Conservation (phyloP, 2,113 vertebrate species). For the Burhinus bistriatus region DNA sequence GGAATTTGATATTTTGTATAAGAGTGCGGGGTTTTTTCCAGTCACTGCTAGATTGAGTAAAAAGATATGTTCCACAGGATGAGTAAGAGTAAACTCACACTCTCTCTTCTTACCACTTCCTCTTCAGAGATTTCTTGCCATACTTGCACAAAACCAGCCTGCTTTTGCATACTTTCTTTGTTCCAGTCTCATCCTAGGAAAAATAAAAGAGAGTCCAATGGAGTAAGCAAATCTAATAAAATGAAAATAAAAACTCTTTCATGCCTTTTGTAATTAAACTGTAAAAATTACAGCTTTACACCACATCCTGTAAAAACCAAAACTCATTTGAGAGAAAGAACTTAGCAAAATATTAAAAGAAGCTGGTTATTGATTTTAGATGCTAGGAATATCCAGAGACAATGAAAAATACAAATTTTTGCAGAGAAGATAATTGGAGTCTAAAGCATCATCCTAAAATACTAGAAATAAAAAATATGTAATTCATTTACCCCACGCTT, state of each 20-base stretch:
- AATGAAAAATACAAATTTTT: background rate
- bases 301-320: background rate
- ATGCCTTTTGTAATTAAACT: background rate
- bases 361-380: background rate
- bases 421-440: background rate
- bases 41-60: background rate
- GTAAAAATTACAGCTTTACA: background rate
- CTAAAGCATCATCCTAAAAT: background rate
- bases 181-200: background rate
- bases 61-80: background rate
- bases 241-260: background rate
- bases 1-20: background rate
- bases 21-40: background rate
- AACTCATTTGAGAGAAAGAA: background rate
- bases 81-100: background rate
- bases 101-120: background rate
- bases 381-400: background rate
- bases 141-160: background rate
- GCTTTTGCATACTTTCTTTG: background rate
- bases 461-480: background rate
- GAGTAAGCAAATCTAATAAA: background rate
- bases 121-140: background rate
- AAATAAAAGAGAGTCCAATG: background rate
- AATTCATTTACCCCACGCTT: background rate
- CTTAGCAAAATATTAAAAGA: background rate